phyloP scores from a whole-genome alignment of 2,113 vertebrate genomes.

The Eonycteris spelaea region DNA sequence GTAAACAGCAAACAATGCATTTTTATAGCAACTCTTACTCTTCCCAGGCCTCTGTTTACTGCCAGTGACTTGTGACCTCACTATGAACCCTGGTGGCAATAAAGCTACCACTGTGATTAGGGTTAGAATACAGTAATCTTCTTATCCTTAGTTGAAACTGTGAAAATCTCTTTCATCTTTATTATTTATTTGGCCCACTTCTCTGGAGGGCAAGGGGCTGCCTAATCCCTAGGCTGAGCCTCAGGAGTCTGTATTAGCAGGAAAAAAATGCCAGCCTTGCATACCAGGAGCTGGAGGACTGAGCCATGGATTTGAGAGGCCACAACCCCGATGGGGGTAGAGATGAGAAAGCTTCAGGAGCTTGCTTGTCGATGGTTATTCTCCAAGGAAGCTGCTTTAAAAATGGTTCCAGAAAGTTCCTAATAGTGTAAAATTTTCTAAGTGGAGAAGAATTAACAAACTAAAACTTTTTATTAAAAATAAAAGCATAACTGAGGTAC shows the following conservation, averaged over 20 bases:
- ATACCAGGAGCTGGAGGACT: constrained; percentile 33
- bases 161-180: constrained; percentile 75
- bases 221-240: constrained; percentile 56
- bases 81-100: constrained; percentile 58
- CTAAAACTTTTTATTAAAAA: neutral
- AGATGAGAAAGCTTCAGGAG: neutral
- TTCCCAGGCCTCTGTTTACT: constrained; percentile 1
- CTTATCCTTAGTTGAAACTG: constrained; percentile 66
- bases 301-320: neutral
- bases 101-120: constrained; percentile 60
- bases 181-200: constrained; percentile 69
- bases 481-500: neutral
- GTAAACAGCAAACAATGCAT: neutral
- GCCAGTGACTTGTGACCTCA: constrained; percentile 63
- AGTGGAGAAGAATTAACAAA: neutral
- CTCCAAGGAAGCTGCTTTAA: neutral
- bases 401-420: neutral
- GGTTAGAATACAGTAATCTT: constrained; percentile 68
- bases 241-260: neutral
- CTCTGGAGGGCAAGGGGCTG: constrained; percentile 29
- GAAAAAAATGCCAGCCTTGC: constrained; percentile 50
- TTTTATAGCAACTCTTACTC: neutral
- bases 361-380: neutral
- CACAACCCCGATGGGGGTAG: neutral
- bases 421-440: neutral